Evolutionary conservation across 2,888 invertebrate species (phyloP).

Genomic region (Tetrapedia diversipes): DNA sequence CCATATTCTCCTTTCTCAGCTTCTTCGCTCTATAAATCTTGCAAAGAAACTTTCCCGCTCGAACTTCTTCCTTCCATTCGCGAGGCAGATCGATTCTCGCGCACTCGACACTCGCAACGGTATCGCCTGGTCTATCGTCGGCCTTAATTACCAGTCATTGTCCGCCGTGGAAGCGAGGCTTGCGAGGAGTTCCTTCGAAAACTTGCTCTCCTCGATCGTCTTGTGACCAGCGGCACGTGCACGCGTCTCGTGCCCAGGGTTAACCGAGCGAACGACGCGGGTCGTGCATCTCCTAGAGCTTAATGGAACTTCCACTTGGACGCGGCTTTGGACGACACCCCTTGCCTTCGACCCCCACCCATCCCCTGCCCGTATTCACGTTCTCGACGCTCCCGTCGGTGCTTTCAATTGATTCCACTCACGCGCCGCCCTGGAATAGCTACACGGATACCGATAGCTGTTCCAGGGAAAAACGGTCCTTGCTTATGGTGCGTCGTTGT

Average conservation of each 20-base stretch:
- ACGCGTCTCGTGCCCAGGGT: constrained; percentile 47
- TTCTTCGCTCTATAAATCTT: too few relatives aligned
- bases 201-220: constrained; percentile 64
- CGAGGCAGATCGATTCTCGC: background rate
- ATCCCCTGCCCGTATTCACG: too few relatives aligned
- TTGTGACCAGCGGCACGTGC: constrained; percentile 54
- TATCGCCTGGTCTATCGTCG: constrained; percentile 61
- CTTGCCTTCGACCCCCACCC: background rate
- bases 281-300: constrained; percentile 54
- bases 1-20: too few relatives aligned
- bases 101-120: background rate
- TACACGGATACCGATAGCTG: constrained; percentile 47
- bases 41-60: background rate
- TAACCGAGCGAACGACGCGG: constrained; percentile 50
- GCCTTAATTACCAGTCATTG: constrained; percentile 68
- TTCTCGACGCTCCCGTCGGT: too few relatives aligned
- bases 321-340: constrained; percentile 27
- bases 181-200: constrained; percentile 51
- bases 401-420: constrained; percentile 68
- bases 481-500: constrained; percentile 42
- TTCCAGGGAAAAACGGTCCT: constrained; percentile 51
- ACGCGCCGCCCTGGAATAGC: constrained; percentile 52
- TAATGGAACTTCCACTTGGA: constrained; percentile 63
- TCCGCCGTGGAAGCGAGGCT: constrained; percentile 26
- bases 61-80: background rate